These are phyloP conservation scores for Xenopus laevis DNA, from an alignment of 2,113 vertebrate species.

Conservation along the genomic window DNA sequence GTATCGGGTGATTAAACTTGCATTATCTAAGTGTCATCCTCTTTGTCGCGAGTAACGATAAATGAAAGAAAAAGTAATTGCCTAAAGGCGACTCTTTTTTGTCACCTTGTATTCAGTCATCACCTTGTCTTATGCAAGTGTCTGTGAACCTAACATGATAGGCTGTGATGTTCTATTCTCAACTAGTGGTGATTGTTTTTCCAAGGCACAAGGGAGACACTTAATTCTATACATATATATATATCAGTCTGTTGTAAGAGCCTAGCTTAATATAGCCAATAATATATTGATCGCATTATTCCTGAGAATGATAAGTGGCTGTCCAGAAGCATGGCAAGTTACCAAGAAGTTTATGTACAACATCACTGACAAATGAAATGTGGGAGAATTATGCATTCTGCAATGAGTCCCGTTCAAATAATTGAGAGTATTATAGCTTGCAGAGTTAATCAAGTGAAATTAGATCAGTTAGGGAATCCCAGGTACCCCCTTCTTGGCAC, in stretches of 20 bases:
- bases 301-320: background rate
- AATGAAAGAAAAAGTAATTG: background rate
- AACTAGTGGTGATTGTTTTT: background rate
- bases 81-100: background rate
- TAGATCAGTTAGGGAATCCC: too few relatives aligned
- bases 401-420: background rate
- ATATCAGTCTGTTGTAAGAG: background rate
- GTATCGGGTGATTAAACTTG: background rate
- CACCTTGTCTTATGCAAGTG: background rate
- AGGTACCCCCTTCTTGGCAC: too few relatives aligned
- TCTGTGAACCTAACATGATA: background rate
- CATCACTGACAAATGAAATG: background rate
- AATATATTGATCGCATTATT: background rate
- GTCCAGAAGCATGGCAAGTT: background rate
- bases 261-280: background rate
- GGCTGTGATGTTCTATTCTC: background rate
- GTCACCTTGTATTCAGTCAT: conserved; percentile 2
- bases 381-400: background rate
- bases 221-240: background rate
- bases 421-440: background rate
- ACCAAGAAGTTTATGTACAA: background rate
- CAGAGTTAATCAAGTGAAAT: too few relatives aligned
- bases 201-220: background rate
- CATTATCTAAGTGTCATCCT: background rate
- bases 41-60: background rate